phyloP scores from a whole-genome alignment of 2,888 invertebrate genomes.

The Lochmaea capreae region DNA sequence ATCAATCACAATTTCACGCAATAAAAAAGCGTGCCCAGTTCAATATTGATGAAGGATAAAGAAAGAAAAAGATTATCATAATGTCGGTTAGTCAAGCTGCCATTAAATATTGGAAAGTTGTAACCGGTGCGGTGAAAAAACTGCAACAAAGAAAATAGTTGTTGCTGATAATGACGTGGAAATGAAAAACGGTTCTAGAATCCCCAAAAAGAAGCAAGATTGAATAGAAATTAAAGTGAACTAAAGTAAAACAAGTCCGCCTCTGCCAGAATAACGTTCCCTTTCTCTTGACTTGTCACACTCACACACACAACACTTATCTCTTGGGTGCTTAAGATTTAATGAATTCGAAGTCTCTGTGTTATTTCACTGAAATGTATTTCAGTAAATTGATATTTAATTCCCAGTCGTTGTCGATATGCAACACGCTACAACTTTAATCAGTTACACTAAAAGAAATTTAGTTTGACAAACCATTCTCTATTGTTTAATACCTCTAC shows the following conservation, averaged over 20 bases:
- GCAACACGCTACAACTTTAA: conserved; percentile 51
- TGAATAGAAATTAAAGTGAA: no score
- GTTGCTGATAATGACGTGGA: no score
- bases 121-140: no score
- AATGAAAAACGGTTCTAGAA: no score
- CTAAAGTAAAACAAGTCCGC: neutral
- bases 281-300: conserved; percentile 55
- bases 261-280: conserved; percentile 38
- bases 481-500: neutral
- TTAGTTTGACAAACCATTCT: neutral
- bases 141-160: no score
- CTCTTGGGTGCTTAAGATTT: conserved; percentile 58
- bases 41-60: no score
- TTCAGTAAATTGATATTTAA: conserved; percentile 62
- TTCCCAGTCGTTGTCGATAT: conserved; percentile 54
- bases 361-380: conserved; percentile 58
- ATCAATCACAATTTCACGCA: no score
- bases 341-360: conserved; percentile 59
- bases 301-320: conserved; percentile 50
- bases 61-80: no score
- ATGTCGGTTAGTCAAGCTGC: no score
- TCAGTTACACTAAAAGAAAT: conserved; percentile 20
- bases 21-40: no score
- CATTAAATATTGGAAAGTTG: no score
- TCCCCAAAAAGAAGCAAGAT: no score